Evolutionary conservation across 2,113 vertebrate species (phyloP).

Genomic region (Podarcis raffonei): DNA sequence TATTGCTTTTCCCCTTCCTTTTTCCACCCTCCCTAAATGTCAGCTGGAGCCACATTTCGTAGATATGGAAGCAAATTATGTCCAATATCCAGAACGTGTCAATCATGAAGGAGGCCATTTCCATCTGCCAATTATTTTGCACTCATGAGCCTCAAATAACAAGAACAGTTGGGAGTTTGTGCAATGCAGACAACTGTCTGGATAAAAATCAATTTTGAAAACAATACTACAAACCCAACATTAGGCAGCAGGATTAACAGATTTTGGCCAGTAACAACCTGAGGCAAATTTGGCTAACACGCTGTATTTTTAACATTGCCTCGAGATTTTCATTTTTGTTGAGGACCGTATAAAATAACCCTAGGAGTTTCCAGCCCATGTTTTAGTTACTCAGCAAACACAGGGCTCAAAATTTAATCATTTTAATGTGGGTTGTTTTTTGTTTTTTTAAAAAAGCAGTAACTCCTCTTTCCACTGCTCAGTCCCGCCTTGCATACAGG

Average conservation of each 20-base stretch:
- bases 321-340: background rate
- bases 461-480: background rate
- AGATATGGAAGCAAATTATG: conserved; percentile 17
- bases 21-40: conserved; percentile 19
- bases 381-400: background rate
- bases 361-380: background rate
- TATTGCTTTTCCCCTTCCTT: conserved; percentile 15
- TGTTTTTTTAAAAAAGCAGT: background rate
- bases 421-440: background rate
- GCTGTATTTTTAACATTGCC: background rate
- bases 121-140: conserved; percentile 9
- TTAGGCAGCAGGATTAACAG: background rate
- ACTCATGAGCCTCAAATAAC: conserved; percentile 1
- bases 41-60: background rate
- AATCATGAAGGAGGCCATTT: conserved; percentile 5
- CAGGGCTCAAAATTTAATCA: background rate
- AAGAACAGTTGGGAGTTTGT: conserved; percentile 16
- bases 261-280: conserved; percentile 20
- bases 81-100: background rate
- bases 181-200: conserved; percentile 26
- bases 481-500: background rate
- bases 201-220: background rate
- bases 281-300: conserved; percentile 34
- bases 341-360: background rate
- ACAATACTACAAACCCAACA: conserved; percentile 20